A percentile compares a stretch with the other conserved stretches of the same genome.
These are phyloP conservation scores for Callimorpha dominula DNA, from an alignment of 2,888 invertebrate genomes.

Conservation along the genomic window DNA sequence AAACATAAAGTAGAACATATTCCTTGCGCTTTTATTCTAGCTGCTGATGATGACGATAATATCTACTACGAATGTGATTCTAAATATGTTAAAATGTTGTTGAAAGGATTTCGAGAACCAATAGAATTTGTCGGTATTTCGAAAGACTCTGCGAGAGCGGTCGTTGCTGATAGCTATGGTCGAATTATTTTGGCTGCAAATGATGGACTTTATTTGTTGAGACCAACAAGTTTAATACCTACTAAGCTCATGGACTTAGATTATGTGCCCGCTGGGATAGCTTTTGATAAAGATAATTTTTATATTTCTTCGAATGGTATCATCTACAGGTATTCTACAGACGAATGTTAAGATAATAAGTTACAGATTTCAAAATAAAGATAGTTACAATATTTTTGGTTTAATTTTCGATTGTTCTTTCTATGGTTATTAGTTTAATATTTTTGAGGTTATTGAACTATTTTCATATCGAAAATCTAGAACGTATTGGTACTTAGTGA, in stretches of 20 bases:
- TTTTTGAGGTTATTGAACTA: background rate
- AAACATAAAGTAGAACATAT: constrained; percentile 70
- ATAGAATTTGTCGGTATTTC: constrained; percentile 78
- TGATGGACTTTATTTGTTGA: constrained; percentile 76
- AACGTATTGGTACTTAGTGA: background rate
- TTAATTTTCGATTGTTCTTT: background rate
- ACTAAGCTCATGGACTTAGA: constrained; percentile 78
- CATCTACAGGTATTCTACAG: constrained; percentile 70
- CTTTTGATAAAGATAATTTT: constrained; percentile 64
- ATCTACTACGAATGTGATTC: constrained; percentile 81
- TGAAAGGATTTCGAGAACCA: constrained; percentile 78
- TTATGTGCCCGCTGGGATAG: constrained; percentile 72
- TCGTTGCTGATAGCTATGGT: constrained; percentile 62
- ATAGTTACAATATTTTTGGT: background rate
- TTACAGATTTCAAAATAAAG: background rate
- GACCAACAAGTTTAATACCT: constrained; percentile 73
- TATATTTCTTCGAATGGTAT: constrained; percentile 73
- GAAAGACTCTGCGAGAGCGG: constrained; percentile 75
- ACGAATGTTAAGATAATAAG: constrained; percentile 16
- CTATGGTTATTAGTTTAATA: no score
- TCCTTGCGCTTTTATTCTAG: constrained; percentile 77
- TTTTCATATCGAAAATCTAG: background rate
- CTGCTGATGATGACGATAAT: constrained; percentile 74
- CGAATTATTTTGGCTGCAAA: constrained; percentile 74
- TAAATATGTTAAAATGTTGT: constrained; percentile 77